These are phyloP conservation scores for Trichonephila clavata DNA, from an alignment of 1,140 invertebrate genomes.

Conservation along the genomic window DNA sequence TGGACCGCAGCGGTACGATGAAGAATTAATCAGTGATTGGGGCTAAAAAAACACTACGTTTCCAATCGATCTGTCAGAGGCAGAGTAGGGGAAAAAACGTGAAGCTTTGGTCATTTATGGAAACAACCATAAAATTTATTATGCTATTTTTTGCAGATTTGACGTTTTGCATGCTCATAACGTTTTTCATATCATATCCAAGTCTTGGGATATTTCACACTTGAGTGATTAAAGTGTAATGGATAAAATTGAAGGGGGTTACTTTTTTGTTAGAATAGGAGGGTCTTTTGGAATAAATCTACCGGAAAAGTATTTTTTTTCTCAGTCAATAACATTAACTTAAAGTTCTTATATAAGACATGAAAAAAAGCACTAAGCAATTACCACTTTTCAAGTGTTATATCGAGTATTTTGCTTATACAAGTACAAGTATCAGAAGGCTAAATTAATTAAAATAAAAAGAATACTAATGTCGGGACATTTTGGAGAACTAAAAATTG, in stretches of 20 bases:
- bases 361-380: too few species aligned
- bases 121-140: slow-evolving; percentile 3
- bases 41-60: background rate
- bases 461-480: too few species aligned
- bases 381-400: background rate
- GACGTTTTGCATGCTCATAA: background rate
- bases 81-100: background rate
- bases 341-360: too few species aligned
- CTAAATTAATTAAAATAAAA: too few species aligned
- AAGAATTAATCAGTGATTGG: slow-evolving; percentile 35
- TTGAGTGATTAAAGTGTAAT: background rate
- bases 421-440: background rate
- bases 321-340: background rate
- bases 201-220: background rate
- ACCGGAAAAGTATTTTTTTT: background rate
- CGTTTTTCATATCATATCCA: background rate
- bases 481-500: too few species aligned
- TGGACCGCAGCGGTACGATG: background rate
- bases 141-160: background rate
- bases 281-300: background rate
- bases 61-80: slow-evolving; percentile 12
- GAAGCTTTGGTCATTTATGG: background rate
- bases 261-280: background rate
- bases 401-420: background rate
- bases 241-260: background rate